A percentile compares a stretch with the other conserved stretches of the same genome.
These are phyloP conservation scores for Xiphophorus hellerii DNA, from an alignment of 2,113 vertebrate genomes.

Conservation along the genomic window DNA sequence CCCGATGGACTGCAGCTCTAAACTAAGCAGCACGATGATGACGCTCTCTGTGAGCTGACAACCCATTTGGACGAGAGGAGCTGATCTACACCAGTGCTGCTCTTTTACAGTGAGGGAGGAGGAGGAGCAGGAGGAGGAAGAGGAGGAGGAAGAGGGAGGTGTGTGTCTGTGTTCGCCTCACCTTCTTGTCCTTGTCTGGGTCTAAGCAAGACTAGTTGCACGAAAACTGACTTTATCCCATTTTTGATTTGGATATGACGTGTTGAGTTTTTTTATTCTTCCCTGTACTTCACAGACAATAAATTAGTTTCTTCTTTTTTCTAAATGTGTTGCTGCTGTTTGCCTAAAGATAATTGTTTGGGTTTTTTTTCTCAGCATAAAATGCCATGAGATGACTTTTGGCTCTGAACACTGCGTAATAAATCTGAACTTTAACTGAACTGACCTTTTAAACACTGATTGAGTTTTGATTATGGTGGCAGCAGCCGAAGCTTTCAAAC, in stretches of 20 bases:
- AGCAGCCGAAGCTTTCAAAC: neutral
- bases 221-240: constrained; percentile 16
- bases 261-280: neutral
- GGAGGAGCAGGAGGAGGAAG: neutral
- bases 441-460: neutral
- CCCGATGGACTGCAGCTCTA: constrained; percentile 67
- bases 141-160: neutral
- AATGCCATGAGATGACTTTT: neutral
- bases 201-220: constrained; percentile 11
- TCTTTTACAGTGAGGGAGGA: constrained; percentile 48
- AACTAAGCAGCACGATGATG: constrained; percentile 74
- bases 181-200: constrained; percentile 53
- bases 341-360: neutral
- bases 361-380: neutral
- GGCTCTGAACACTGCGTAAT: neutral
- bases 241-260: constrained; percentile 48
- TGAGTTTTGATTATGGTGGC: neutral
- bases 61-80: constrained; percentile 69
- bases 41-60: constrained; percentile 75
- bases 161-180: constrained; percentile 28
- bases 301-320: neutral
- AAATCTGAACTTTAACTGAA: neutral
- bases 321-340: neutral
- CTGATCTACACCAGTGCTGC: constrained; percentile 63
- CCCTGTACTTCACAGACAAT: neutral